Evolutionary conservation across 2,888 invertebrate species (phyloP), one percentile per base, ranked within the genome.

Genomic region (Drosophila borborema): DNA sequence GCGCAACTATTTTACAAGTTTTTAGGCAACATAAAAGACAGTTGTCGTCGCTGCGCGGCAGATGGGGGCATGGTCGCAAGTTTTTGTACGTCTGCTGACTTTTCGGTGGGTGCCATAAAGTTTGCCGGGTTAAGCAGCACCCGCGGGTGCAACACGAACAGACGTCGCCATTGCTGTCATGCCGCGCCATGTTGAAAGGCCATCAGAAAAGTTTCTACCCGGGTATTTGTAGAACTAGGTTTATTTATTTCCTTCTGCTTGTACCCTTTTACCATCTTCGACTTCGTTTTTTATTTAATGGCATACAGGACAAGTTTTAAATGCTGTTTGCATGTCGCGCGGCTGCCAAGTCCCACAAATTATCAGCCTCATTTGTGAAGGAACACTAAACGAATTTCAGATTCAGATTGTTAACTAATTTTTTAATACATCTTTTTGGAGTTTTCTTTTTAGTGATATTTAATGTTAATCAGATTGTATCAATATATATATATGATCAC

Each of bases 311-410:
- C 79, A 89, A 88, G 84, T 90, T 90, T 89, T 89, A 88, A 91
- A 91, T 89, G 85, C 81, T 86, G 89, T 90, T 91, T 91, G 89
- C 90, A 90, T 90, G 91, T 91, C 80, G 69, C 77, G 75, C 67
- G 82, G 80, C 71, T 80, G 67, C 64, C 55, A 55, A 54, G 45
- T 40, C 53, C 36, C 51, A 20, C 56, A 78, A 80, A 74, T 74
- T 74, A 72, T 71, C 65, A 55, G 84, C 80, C 85, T 72, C 81
- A 76, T 78, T 78, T 78, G 68, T 14, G 59, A 10, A 54, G 16
- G 28, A 38, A 54, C 23, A 28, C 18, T 5, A 20, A 9, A 20
- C 10, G 12, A 8, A 40, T 8, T 5, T 18, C 3, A 2, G 3
- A 1, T 20, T 20, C 20, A 48, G 16, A 28, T 16, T 28, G 3